Base-by-base conservation (phyloP, 2,888 invertebrate species). In the Lycophotia porphyrea region DNA sequence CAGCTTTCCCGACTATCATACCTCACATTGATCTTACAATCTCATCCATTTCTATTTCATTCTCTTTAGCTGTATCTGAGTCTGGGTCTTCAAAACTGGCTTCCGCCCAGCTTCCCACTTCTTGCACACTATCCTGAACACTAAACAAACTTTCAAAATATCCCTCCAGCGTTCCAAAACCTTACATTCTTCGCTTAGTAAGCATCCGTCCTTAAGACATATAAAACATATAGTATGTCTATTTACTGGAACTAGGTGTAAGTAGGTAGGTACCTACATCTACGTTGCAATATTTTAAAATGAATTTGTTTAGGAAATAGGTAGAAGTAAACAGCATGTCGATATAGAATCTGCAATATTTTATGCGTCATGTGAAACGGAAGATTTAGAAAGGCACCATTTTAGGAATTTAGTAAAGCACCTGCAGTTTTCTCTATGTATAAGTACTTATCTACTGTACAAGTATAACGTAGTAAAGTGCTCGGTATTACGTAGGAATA, bases 231-330 rank as follows among this genome's bases (percentile, higher is more conserved):
- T 55, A 69, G 18, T 66, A 52, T 34, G 2, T 36, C 21, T 18
- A 55, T 76, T 71, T 80, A 70, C 80, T 63, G 76, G 47, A 71
- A 58, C 34, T 79, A 73, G 21, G 9, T 70, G 34, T 61, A 44
- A 21, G 18, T 49, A 55, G 15, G n/a, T 36, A 66, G 11, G 27
- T 31, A 24, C 27, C 18, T 52, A 49, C 24, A 39, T 61, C 36
- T 34, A 55, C 24, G 24, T 61, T 61, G 60, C 36, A 39, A 66
- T 76, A 76, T 81, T 67, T 80, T 42, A 42, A 76, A 49, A 55
- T 61, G 0, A 47, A 70, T 67, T 76, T 61, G 55, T 58, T 66
- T 67, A 34, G 55, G 5, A 67, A 70, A 81, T 70, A 63, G 8
- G 39, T 61, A n/a, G 7, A 63, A 27, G 39, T 67, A 67, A 76